These are phyloP conservation scores for Orestias chungarensis DNA, from an alignment of 2,797 vertebrate genomes.

Conservation along the genomic window DNA sequence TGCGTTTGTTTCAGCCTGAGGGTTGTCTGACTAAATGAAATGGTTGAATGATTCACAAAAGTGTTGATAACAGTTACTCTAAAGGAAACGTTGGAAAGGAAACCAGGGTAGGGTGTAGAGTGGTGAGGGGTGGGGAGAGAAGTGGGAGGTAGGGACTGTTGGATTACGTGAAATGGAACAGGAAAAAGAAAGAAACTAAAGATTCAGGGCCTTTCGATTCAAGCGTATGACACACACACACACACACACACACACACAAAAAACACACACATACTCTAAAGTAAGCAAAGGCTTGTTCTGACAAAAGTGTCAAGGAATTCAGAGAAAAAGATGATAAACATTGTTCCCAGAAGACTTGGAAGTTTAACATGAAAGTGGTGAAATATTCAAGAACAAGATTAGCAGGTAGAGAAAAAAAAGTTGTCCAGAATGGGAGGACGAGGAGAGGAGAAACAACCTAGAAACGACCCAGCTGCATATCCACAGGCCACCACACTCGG, in stretches of 20 bases:
- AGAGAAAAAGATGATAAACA: conserved; percentile 9
- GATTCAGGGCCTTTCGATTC: neutral
- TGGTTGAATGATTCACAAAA: conserved; percentile 46
- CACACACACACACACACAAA: neutral
- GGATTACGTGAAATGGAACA: conserved; percentile 20
- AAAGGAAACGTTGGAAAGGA: conserved; percentile 77
- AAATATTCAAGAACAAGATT: conserved; percentile 23
- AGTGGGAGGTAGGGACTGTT: conserved; percentile 17
- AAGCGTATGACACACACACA: conserved; percentile 15
- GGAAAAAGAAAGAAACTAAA: conserved; percentile 15
- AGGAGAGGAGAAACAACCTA: conserved; percentile 71
- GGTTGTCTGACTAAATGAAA: conserved; percentile 40
- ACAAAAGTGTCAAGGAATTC: conserved; percentile 13
- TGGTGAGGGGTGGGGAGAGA: conserved; percentile 21
- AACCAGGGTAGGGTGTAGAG: conserved; percentile 17
- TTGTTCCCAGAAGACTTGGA: neutral
- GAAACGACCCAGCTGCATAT: conserved; percentile 81
- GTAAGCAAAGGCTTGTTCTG: neutral
- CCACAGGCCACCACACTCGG: conserved; percentile 77
- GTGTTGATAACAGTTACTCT: conserved; percentile 56
- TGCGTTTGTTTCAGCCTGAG: neutral
- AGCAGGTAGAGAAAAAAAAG: conserved; percentile 24
- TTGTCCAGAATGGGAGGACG: conserved; percentile 46
- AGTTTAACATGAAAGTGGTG: conserved; percentile 7
- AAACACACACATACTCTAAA: neutral